Percentiles rank a stretch among this genome's conserved stretches.
These are phyloP conservation scores for Philotrypesis tridentata DNA, from an alignment of 1,140 invertebrate species.

Conservation along the genomic window DNA sequence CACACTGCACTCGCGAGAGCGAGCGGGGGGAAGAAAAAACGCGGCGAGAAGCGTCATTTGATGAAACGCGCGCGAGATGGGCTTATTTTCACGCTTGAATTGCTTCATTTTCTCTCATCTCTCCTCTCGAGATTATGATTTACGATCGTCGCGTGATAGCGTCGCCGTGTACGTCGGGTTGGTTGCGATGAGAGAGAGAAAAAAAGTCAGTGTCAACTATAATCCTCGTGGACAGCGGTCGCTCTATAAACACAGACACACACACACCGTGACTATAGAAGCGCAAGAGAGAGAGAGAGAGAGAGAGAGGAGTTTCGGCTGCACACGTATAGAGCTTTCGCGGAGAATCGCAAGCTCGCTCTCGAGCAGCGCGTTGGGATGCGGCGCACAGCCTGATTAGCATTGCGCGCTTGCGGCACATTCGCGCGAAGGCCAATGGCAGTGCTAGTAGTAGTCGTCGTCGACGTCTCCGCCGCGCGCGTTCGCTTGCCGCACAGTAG, in stretches of 20 bases:
- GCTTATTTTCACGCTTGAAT: neutral
- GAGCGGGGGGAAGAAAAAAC: neutral
- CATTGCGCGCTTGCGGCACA: conserved; percentile 54
- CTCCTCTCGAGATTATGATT: neutral
- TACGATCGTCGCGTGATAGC: no score
- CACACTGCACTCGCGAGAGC: no score
- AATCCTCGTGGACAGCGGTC: no score
- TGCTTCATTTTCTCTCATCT: neutral
- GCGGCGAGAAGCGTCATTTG: neutral
- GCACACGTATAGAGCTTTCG: conserved; percentile 43
- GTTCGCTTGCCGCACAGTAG: no score
- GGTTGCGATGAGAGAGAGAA: no score
- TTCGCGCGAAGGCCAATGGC: conserved; percentile 68
- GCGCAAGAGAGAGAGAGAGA: no score
- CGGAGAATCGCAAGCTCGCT: conserved; percentile 54
- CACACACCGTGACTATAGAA: no score
- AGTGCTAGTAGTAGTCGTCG: conserved; percentile 44
- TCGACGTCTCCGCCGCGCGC: conserved; percentile 47
- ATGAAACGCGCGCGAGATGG: neutral
- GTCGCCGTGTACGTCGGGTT: no score
- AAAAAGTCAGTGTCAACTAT: no score
- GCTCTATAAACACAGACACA: no score
- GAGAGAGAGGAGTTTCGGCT: no score
- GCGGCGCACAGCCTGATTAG: conserved; percentile 63
- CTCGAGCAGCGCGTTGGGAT: conserved; percentile 58